Base-by-base conservation (phyloP, 2,113 vertebrate genomes). In the Euleptes europaea region DNA sequence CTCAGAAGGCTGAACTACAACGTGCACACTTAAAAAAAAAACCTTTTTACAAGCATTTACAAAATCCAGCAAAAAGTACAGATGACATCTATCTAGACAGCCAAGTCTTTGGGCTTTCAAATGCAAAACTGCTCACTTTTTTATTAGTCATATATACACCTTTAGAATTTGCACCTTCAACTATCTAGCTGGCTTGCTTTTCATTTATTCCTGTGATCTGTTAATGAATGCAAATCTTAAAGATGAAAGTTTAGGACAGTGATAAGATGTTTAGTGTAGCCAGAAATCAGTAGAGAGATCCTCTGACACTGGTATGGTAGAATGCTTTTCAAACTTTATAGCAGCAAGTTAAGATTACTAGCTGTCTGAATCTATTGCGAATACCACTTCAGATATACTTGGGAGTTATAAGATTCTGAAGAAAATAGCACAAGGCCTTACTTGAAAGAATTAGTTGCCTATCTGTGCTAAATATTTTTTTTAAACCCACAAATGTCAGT, bases 61-160 rank as follows among this genome's bases (percentile, higher is more conserved):
- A 90, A 90, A 90, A 26, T 38, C 82, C 88, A 90, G 26, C 75
- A 83, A 83, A 85, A 85, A 87, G 85, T 90, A 83, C 49, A 84
- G 92, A 81, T 92, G 89, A 90, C 82, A 93, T 92, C 89, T 87
- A 73, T 94, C 94, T 88, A 94, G 87, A 88, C 92, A 88, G 87
- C 72, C 92, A 82, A 90, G 77, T 90, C 63, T 77, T 94, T 83
- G 90, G 91, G 74, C 54, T 88, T 83, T 88, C 92, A 89, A 85
- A 93, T 92, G 88, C 87, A 94, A 90, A 83, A 89, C 70, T 89
- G 84, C 51, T 94, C 57, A 87, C 76, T 54, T 90, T 90, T 89
- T 90, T 63, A 87, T 38, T 71, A 84, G 12, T 88, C 85, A 86
- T 40, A 93, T 80, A 47, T 21, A 91, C 91, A 93, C 90, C 66